Evolutionary conservation across 2,888 invertebrate genomes (phyloP).

Genomic region (Orthosia gothica): DNA sequence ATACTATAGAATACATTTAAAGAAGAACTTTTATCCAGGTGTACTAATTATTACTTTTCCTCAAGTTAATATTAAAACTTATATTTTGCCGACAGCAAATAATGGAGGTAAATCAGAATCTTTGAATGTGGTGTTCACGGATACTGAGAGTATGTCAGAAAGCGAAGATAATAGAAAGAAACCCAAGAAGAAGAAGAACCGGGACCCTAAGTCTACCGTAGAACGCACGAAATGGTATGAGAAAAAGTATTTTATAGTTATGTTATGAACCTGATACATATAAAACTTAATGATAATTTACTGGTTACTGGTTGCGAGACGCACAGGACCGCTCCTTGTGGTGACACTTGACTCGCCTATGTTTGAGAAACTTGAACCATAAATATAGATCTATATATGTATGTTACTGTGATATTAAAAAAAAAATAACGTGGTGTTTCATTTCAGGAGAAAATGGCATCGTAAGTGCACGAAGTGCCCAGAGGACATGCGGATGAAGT

Average conservation of each 20-base stretch:
- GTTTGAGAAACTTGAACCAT: background rate
- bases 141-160: slow-evolving; percentile 24
- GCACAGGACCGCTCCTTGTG: no score
- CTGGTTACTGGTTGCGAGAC: no score
- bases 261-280: no score
- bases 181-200: background rate
- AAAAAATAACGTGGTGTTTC: background rate
- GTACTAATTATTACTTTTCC: background rate
- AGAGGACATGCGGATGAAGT: slow-evolving; percentile 80
- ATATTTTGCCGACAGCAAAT: background rate
- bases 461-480: slow-evolving; percentile 82
- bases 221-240: slow-evolving; percentile 82
- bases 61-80: background rate
- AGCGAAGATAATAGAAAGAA: slow-evolving; percentile 20
- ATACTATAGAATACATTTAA: background rate
- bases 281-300: no score
- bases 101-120: slow-evolving; percentile 18
- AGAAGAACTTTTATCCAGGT: background rate
- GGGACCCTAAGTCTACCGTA: slow-evolving; percentile 68
- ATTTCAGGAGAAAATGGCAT: slow-evolving; percentile 85
- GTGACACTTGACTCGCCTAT: no score
- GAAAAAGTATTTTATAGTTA: background rate
- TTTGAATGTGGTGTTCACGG: slow-evolving; percentile 51
- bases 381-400: no score
- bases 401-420: no score